A percentile compares a stretch with the other conserved stretches of the same genome.
Conservation (phyloP, 2,888 invertebrate species). For the Cephus sareptanus region DNA sequence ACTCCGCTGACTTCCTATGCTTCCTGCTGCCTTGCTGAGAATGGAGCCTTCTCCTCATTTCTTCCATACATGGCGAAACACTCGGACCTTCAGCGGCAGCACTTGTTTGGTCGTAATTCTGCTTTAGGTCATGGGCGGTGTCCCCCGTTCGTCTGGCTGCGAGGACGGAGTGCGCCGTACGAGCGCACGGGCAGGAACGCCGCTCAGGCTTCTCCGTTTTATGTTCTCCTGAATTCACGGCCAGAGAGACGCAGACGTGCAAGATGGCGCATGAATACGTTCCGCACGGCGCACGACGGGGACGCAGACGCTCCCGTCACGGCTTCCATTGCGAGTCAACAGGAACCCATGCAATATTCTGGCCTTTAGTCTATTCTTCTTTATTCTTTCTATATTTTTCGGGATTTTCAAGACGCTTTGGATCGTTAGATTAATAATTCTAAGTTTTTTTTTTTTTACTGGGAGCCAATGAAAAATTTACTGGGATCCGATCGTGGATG, state of each 20-base stretch:
- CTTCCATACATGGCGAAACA: slow-evolving; percentile 55
- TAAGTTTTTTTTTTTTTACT: background rate
- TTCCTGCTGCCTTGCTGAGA: slow-evolving; percentile 45
- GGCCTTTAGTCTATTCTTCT: background rate
- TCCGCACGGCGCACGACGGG: slow-evolving; percentile 38
- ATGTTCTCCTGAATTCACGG: slow-evolving; percentile 55
- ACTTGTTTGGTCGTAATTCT: slow-evolving; percentile 47
- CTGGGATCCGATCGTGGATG: background rate
- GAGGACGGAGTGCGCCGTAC: slow-evolving; percentile 1
- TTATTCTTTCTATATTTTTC: background rate
- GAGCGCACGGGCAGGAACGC: background rate
- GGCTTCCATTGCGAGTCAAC: slow-evolving; percentile 14
- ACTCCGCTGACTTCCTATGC: slow-evolving; percentile 25
- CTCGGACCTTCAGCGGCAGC: slow-evolving; percentile 46
- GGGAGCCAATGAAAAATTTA: background rate
- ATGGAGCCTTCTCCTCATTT: slow-evolving; percentile 61
- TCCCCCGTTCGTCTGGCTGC: slow-evolving; percentile 22
- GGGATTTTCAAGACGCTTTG: background rate
- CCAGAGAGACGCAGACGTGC: slow-evolving; percentile 64
- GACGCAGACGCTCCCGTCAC: slow-evolving; percentile 39
- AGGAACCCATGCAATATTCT: slow-evolving; percentile 7
- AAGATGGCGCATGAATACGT: slow-evolving; percentile 56
- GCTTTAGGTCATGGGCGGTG: slow-evolving; percentile 37
- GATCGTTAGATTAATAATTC: background rate
- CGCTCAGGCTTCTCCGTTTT: slow-evolving; percentile 12